Conservation (phyloP, 2,797 vertebrate genomes). For the Dipus sagitta region DNA sequence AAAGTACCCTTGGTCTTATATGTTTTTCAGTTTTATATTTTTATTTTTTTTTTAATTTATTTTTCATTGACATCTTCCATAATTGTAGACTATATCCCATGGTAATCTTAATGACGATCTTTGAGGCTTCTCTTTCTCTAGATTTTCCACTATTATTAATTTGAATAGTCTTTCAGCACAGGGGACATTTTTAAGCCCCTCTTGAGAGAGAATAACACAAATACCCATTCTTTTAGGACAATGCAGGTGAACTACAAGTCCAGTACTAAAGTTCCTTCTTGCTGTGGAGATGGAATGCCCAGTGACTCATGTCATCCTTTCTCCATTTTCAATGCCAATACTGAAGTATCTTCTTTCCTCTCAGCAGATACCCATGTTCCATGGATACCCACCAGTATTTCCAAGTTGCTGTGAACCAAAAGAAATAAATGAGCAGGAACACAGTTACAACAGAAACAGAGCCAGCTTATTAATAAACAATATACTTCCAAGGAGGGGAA, state of each 20-base stretch:
- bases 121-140: too few species aligned
- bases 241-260: neutral
- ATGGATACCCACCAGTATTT: neutral
- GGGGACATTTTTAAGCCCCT: neutral
- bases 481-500: neutral
- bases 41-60: neutral
- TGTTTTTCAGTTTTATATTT: neutral
- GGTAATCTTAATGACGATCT: too few species aligned
- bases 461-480: neutral
- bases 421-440: neutral
- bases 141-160: neutral
- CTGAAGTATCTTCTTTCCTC: neutral
- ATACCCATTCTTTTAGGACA: neutral
- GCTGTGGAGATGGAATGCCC: too few species aligned
- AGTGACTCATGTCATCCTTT: neutral
- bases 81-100: too few species aligned
- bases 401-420: neutral
- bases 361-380: neutral
- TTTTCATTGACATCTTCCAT: too few species aligned
- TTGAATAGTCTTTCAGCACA: neutral
- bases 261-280: too few species aligned
- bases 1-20: neutral
- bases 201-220: neutral
- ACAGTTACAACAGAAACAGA: neutral
- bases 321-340: neutral